A percentile compares a stretch with the other conserved stretches of the same genome.
Evolutionary conservation across 2,797 vertebrate genomes (phyloP).

Genomic region (Periparus ater): DNA sequence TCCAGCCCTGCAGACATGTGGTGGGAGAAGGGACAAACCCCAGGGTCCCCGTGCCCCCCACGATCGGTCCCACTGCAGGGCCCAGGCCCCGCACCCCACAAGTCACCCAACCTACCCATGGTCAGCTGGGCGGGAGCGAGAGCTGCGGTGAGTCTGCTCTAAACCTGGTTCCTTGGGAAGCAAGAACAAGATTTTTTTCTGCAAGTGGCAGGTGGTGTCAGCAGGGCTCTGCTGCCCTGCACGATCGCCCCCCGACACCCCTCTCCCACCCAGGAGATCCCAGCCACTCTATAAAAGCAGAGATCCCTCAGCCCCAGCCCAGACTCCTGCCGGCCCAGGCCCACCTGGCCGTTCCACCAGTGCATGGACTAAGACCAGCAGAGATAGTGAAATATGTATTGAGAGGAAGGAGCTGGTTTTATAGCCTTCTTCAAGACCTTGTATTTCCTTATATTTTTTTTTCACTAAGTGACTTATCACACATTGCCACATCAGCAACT

Average conservation of each 20-base stretch:
- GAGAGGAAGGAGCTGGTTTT: no score
- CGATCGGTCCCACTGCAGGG: rapidly evolving
- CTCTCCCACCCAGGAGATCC: background rate
- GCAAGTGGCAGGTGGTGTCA: rapidly evolving
- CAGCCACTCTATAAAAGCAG: no score
- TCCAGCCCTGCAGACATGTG: background rate
- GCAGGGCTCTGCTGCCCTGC: rapidly evolving
- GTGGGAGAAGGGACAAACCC: no score
- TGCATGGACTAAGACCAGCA: no score
- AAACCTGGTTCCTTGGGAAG: background rate
- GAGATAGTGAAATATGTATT: no score
- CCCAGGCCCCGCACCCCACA: rapidly evolving
- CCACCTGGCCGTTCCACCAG: no score
- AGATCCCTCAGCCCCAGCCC: rapidly evolving
- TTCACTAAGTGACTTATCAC: no score
- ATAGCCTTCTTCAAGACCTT: no score
- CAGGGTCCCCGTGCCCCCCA: rapidly evolving
- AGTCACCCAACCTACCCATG: background rate
- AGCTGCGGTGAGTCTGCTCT: rapidly evolving
- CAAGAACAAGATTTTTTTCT: background rate
- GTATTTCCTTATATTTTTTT: no score
- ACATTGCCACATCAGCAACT: no score
- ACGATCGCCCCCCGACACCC: rapidly evolving
- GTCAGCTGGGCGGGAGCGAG: rapidly evolving
- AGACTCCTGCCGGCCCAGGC: background rate